Percentiles rank a stretch among this genome's conserved stretches.
Evolutionary conservation across 1,140 invertebrate species (phyloP).

Genomic region (Oryctes rhinoceros): DNA sequence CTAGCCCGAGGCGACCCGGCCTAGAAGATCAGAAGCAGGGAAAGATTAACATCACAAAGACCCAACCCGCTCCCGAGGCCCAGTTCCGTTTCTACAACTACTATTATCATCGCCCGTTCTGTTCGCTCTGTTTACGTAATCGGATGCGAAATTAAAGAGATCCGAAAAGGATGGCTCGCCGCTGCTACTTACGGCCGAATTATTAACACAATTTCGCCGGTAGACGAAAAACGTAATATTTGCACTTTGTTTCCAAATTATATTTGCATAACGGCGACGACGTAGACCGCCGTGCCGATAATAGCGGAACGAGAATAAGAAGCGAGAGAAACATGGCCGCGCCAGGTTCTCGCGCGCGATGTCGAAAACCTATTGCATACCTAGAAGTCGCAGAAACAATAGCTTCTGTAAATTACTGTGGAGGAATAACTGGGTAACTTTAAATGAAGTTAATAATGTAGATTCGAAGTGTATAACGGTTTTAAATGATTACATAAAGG

Average conservation of each 20-base stretch:
- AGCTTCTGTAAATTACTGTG: no score
- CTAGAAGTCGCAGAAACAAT: no score
- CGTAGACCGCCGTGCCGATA: not conserved
- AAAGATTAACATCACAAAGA: conserved; percentile 35
- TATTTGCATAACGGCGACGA: conserved; percentile 27
- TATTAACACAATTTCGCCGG: conserved; percentile 28
- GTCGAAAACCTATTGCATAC: not conserved
- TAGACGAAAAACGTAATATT: conserved; percentile 24
- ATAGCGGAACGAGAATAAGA: not conserved
- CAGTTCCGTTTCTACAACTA: conserved; percentile 10
- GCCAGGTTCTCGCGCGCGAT: not conserved
- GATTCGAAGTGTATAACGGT: no score
- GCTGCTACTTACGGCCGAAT: not conserved
- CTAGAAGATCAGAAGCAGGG: conserved; percentile 28
- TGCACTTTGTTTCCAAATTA: conserved; percentile 27
- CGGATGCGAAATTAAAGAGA: conserved; percentile 33
- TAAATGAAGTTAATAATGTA: no score
- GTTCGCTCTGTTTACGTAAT: conserved; percentile 20
- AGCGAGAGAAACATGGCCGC: not conserved
- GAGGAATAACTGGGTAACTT: no score
- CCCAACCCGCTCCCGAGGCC: not conserved
- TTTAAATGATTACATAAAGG: no score
- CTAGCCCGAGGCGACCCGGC: not conserved
- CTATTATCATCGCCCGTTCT: conserved; percentile 4
- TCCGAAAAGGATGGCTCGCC: not conserved